These are phyloP conservation scores for Leptopterna dolabrata DNA, from an alignment of 2,888 invertebrate genomes.

Conservation along the genomic window DNA sequence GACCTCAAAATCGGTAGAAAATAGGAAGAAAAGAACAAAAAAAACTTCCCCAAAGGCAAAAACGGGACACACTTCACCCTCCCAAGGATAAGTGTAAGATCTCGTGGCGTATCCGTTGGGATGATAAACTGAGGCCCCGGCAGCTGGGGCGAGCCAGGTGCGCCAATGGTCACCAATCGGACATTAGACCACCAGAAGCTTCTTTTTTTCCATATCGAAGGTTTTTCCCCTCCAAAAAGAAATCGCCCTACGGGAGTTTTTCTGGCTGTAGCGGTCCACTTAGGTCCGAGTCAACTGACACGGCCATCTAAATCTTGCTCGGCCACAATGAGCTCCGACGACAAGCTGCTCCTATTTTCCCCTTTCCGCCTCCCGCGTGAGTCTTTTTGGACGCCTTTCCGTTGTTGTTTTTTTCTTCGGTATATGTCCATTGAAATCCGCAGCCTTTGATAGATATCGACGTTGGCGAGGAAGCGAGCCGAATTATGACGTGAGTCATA, in stretches of 20 bases:
- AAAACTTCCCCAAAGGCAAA: background rate
- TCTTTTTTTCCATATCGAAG: slow-evolving; percentile 31
- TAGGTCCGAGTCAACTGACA: slow-evolving; percentile 57
- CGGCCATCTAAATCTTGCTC: slow-evolving; percentile 54
- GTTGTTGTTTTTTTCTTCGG: background rate
- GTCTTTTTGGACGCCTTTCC: background rate
- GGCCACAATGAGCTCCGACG: slow-evolving; percentile 55
- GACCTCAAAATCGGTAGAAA: slow-evolving; percentile 40
- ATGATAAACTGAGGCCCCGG: slow-evolving; percentile 53
- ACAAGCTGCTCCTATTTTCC: slow-evolving; percentile 54
- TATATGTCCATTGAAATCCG: background rate
- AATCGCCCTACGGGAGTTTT: slow-evolving; percentile 12
- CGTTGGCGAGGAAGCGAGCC: background rate
- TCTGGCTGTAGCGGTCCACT: slow-evolving; percentile 53
- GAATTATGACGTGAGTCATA: slow-evolving; percentile 48
- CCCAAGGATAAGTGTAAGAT: slow-evolving; percentile 53
- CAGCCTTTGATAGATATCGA: background rate
- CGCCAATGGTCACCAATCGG: slow-evolving; percentile 55
- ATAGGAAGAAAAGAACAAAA: slow-evolving; percentile 14
- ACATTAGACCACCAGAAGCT: slow-evolving; percentile 52
- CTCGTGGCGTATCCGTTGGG: slow-evolving; percentile 55
- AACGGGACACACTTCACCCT: slow-evolving; percentile 52
- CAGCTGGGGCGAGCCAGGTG: slow-evolving; percentile 30
- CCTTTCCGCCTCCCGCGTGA: background rate
- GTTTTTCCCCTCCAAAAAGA: slow-evolving; percentile 16